Evolutionary conservation across 2,888 invertebrate genomes (phyloP).

Genomic region (Microchrysa polita): DNA sequence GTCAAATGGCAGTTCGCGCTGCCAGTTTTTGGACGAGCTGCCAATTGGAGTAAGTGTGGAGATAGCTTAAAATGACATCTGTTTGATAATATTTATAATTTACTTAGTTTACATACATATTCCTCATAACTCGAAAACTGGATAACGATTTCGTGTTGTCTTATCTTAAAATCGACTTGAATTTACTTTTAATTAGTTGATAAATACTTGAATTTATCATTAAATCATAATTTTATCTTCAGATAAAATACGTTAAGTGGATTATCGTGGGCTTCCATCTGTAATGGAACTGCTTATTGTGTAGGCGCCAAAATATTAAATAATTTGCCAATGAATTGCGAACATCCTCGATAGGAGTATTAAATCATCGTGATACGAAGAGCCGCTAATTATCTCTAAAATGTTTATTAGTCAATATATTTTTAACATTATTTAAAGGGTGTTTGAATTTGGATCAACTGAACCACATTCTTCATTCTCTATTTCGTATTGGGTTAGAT

Average conservation of each 20-base stretch:
- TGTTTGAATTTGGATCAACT: no score
- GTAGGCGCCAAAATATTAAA: neutral
- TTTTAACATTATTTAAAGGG: neutral
- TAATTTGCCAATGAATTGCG: neutral
- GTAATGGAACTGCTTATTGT: neutral
- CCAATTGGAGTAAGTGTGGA: no score
- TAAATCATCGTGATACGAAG: neutral
- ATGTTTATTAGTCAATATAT: slow-evolving; percentile 11
- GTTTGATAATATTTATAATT: no score
- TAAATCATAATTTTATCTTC: slow-evolving; percentile 2
- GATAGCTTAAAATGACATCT: no score
- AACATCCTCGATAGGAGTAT: slow-evolving; percentile 11
- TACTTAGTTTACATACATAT: no score
- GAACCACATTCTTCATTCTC: no score
- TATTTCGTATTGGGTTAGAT: neutral
- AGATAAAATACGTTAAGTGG: neutral
- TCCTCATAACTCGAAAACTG: no score
- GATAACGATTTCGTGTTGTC: no score
- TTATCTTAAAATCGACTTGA: no score
- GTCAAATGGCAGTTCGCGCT: no score
- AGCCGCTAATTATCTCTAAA: slow-evolving; percentile 34
- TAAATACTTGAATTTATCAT: neutral
- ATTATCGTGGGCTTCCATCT: neutral
- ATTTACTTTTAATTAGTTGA: no score
- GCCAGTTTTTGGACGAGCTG: no score